phyloP scores from a whole-genome alignment of 1,140 invertebrate genomes.

The Drosophila seguyi region DNA sequence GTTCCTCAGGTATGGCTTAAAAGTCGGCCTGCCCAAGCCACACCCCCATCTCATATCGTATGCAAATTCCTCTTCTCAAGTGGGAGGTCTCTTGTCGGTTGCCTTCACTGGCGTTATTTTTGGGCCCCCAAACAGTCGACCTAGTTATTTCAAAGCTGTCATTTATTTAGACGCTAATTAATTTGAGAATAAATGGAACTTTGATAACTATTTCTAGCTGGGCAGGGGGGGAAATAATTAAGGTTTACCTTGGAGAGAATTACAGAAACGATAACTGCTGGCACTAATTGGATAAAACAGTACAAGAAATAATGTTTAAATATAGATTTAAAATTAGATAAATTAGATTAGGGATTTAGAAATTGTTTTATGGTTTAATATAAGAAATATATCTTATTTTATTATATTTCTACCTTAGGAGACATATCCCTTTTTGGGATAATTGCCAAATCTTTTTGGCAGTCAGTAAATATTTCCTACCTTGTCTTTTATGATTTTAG shows the following conservation, averaged over 20 bases:
- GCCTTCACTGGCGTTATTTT: constrained; percentile 8
- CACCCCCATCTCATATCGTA: constrained; percentile 23
- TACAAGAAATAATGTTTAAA: background rate
- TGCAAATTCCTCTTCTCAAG: constrained; percentile 43
- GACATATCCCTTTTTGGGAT: background rate
- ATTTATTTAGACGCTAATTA: constrained; percentile 36
- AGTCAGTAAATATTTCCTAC: background rate
- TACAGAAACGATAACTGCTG: background rate
- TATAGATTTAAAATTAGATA: background rate
- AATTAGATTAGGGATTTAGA: background rate
- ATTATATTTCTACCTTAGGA: no score
- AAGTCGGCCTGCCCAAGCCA: constrained; percentile 1
- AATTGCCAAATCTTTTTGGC: background rate
- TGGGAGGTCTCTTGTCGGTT: constrained; percentile 24
- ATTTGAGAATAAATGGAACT: constrained; percentile 16
- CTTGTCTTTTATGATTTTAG: background rate
- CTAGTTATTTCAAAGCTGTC: constrained; percentile 45
- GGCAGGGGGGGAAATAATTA: background rate
- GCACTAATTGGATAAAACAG: background rate
- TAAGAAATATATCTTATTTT: background rate
- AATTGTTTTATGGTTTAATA: background rate
- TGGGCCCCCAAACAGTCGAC: constrained; percentile 33
- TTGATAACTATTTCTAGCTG: constrained; percentile 5
- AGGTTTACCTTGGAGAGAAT: constrained; percentile 1
- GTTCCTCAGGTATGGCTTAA: constrained; percentile 30